Evolutionary conservation across 2,888 invertebrate species (phyloP).

Genomic region (Nomada hirtipes): DNA sequence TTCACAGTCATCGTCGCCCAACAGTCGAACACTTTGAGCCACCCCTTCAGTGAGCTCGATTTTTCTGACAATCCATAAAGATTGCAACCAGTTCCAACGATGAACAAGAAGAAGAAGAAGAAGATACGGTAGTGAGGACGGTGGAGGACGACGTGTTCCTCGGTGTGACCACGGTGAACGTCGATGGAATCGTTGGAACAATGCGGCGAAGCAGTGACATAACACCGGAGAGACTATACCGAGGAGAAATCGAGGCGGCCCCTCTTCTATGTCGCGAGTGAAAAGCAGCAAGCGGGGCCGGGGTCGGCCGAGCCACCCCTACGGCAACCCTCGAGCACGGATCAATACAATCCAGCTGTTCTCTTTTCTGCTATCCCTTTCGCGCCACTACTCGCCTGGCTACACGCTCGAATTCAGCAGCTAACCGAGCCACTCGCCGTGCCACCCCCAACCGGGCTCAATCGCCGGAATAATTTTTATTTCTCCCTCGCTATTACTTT

Average conservation of each 20-base stretch:
- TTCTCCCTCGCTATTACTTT: neutral
- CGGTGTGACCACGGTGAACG: constrained; percentile 13
- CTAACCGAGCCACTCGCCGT: constrained; percentile 29
- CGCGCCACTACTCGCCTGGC: constrained; percentile 59
- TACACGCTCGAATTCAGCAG: constrained; percentile 55
- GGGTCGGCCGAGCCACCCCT: constrained; percentile 73
- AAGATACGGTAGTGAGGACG: neutral
- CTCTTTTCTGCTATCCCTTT: constrained; percentile 80
- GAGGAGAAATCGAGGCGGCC: constrained; percentile 60
- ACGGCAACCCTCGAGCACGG: constrained; percentile 72
- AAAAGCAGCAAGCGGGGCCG: constrained; percentile 66
- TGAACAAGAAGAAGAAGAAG: neutral
- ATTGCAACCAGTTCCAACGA: neutral
- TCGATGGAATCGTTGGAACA: constrained; percentile 48
- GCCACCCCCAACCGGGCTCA: constrained; percentile 27
- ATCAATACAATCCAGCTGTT: constrained; percentile 83
- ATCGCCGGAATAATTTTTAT: constrained; percentile 38
- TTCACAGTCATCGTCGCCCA: constrained; percentile 79
- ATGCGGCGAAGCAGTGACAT: constrained; percentile 78
- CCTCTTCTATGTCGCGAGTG: constrained; percentile 68
- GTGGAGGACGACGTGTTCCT: constrained; percentile 3
- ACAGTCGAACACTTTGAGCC: neutral
- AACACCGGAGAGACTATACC: constrained; percentile 69
- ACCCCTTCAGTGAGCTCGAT: constrained; percentile 5
- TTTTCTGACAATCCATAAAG: constrained; percentile 32